Base-by-base conservation (phyloP, 1,140 invertebrate species). In the Elymnias hypermnestra region DNA sequence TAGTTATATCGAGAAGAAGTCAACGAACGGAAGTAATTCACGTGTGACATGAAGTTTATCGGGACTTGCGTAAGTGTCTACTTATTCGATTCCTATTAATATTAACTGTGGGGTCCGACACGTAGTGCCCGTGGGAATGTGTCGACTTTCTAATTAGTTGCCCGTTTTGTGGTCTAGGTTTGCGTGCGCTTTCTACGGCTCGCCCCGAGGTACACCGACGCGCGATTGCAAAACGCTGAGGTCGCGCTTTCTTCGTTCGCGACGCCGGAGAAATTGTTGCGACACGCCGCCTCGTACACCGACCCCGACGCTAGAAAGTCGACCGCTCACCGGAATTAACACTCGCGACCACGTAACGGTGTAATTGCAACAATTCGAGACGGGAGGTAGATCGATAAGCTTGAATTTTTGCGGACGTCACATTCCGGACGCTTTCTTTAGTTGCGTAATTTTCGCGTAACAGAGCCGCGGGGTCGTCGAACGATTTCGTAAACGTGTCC, bases 221-320 rank as follows among this genome's bases (percentile, higher is more conserved):
- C 51, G 61, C 67, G 78, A 78, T 85, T 85, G 78, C 82, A 83
- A 85, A 85, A 85, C 61, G 62, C 62, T 53, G 76, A 75, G 77
- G 77, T 82, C 75, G 82, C 82, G 78, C 78, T 85, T 85, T 85
- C 82, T 85, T 85, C 81, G 76, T 79, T 83, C 75, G 82, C 82
- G 63, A 77, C 62, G 70, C 67, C 61, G 72, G 82, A 85, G 82
- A 85, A 85, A 85, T 85, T 85, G 68, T 85, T 85, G 82, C 82
- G 75, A 73, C 81, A 84, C 72, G 58, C 55, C 60, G 72, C 63
- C 57, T 69, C 73, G 82, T 85, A 72, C 82, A 75, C 70, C 82
- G 82, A 85, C 81, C 82, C 73, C 78, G 70, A n/a, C 63, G 76
- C 75, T 83, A 85, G 82, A 85, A 85, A 85, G 82, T 83, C 78